phyloP scores from a whole-genome alignment of 2,888 invertebrate genomes.

The Stegophylla sp. region DNA sequence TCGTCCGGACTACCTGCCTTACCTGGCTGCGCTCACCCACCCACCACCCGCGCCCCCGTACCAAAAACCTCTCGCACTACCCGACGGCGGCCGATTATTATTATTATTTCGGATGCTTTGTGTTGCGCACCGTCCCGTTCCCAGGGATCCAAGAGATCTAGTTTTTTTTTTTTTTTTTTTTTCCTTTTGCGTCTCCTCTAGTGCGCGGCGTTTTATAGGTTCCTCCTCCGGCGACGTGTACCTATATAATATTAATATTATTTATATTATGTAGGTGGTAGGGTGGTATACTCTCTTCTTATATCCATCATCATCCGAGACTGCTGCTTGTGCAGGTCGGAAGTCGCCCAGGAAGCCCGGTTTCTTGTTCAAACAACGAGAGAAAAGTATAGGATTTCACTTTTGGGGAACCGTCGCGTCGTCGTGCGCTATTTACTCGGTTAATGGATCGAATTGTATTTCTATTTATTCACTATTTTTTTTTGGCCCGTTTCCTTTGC shows the following conservation, averaged over 20 bases:
- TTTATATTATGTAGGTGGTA: too few relatives aligned
- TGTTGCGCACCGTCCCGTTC: slow-evolving; percentile 39
- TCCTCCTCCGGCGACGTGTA: too few relatives aligned
- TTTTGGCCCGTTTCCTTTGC: slow-evolving; percentile 19
- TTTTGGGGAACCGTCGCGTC: not conserved
- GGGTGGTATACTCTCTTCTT: slow-evolving; percentile 10
- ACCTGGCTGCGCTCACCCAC: too few relatives aligned
- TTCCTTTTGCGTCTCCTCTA: not conserved
- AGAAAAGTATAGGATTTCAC: slow-evolving; percentile 53
- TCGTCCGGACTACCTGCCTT: not conserved
- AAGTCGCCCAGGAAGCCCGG: slow-evolving; percentile 55
- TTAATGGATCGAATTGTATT: slow-evolving; percentile 48
- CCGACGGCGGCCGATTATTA: slow-evolving; percentile 32
- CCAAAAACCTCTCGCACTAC: slow-evolving; percentile 19
- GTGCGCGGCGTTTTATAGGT: not conserved
- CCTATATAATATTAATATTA: too few relatives aligned
- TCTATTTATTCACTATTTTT: not conserved
- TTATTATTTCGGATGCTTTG: slow-evolving; percentile 36
- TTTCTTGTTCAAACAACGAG: slow-evolving; percentile 53
- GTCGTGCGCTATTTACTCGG: not conserved
- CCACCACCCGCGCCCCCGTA: too few relatives aligned
- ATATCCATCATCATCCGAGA: slow-evolving; percentile 19
- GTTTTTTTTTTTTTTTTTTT: slow-evolving; percentile 35
- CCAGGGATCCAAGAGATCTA: slow-evolving; percentile 44
- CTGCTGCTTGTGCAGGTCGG: too few relatives aligned